Percentiles rank a stretch among this genome's conserved stretches.
phyloP scores from a whole-genome alignment of 2,888 invertebrate species.

The Xestia sexstrigata region DNA sequence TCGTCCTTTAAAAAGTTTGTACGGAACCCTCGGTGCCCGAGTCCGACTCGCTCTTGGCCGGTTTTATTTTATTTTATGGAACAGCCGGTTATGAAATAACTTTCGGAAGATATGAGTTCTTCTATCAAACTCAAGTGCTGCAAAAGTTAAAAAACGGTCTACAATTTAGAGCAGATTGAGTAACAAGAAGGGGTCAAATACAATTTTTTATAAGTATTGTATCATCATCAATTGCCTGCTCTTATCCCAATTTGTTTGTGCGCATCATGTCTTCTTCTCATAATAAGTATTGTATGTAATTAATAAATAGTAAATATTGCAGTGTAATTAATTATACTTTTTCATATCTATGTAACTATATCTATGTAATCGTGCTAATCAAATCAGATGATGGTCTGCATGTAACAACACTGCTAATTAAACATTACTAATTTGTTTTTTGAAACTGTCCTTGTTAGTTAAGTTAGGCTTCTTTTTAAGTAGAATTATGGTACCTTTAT shows the following conservation, averaged over 20 bases:
- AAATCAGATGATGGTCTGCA: conserved; percentile 14
- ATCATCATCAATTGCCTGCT: no score
- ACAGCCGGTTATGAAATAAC: background rate
- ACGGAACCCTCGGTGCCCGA: no score
- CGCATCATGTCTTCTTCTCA: no score
- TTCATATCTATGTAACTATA: background rate
- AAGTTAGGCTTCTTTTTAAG: background rate
- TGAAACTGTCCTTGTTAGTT: background rate
- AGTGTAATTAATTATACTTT: conserved; percentile 22
- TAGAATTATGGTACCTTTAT: no score
- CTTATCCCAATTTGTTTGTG: no score
- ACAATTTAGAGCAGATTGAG: background rate
- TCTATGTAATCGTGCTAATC: conserved; percentile 30
- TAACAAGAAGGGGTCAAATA: background rate
- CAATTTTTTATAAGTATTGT: background rate
- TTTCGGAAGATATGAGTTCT: background rate
- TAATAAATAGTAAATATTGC: conserved; percentile 29
- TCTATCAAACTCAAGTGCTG: background rate
- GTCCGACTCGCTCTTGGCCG: no score
- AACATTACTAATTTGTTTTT: conserved; percentile 4
- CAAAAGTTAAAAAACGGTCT: background rate
- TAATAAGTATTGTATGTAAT: conserved; percentile 26
- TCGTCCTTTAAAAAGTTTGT: no score
- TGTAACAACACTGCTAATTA: conserved; percentile 31
- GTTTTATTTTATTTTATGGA: background rate